These are phyloP conservation scores for Phrynosoma blainvillii DNA, from an alignment of 2,113 vertebrate species.

Conservation along the genomic window DNA sequence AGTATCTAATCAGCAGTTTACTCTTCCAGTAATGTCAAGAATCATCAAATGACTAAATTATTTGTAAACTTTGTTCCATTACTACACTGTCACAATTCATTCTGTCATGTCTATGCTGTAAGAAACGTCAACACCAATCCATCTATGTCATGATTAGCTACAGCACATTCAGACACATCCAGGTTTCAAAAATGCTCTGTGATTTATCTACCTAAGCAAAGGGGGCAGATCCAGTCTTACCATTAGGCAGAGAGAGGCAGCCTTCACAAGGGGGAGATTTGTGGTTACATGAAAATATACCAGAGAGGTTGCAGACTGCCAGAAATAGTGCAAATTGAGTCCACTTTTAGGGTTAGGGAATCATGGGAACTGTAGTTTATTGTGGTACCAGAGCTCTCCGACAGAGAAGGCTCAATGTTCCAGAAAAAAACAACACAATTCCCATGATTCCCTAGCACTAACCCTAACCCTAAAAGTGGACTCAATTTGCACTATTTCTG, in stretches of 20 bases:
- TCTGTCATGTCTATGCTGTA: background rate
- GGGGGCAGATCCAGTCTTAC: background rate
- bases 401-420: too few species aligned
- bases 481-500: too few species aligned
- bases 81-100: background rate
- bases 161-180: background rate
- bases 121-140: background rate
- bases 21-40: background rate
- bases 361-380: too few species aligned
- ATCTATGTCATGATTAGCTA: background rate
- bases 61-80: background rate
- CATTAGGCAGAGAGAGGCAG: background rate
- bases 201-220: background rate
- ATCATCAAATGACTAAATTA: background rate
- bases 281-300: background rate
- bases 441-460: too few species aligned
- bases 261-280: background rate
- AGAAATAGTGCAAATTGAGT: too few species aligned
- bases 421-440: too few species aligned
- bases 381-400: too few species aligned
- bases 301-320: too few species aligned
- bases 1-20: background rate
- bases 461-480: too few species aligned
- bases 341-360: too few species aligned
- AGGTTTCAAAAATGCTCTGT: background rate